These are phyloP conservation scores for Urophycis tenuis DNA, from an alignment of 2,797 vertebrate genomes.

Conservation along the genomic window DNA sequence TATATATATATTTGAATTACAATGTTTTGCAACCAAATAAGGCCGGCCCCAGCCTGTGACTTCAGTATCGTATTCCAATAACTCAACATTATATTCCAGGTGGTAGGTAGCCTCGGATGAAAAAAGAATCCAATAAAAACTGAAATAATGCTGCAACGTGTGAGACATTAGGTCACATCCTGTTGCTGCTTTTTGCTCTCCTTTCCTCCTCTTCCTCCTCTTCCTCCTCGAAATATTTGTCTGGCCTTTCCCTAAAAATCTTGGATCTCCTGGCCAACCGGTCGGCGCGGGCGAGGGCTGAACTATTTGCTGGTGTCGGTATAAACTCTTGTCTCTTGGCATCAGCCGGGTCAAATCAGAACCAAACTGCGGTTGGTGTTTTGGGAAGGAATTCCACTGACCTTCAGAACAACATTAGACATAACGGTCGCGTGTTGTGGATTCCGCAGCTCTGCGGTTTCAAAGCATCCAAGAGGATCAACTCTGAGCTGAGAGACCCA, in stretches of 20 bases:
- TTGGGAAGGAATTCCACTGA: background rate
- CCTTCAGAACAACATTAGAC: background rate
- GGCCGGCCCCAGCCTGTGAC: background rate
- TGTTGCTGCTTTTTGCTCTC: constrained; percentile 19
- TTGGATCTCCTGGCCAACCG: background rate
- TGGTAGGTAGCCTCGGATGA: background rate
- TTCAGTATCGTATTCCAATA: background rate
- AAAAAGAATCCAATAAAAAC: background rate
- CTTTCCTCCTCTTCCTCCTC: constrained; percentile 25
- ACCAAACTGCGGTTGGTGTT: background rate
- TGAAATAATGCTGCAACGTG: constrained; percentile 15
- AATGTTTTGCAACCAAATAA: background rate
- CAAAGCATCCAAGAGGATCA: background rate
- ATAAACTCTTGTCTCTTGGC: background rate
- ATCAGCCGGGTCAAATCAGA: background rate
- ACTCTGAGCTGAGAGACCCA: background rate
- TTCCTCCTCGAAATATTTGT: constrained; percentile 19
- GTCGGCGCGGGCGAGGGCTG: background rate
- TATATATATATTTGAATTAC: constrained; percentile 16
- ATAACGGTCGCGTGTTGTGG: background rate
- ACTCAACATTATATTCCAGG: background rate
- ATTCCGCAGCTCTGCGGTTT: background rate
- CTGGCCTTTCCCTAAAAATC: background rate
- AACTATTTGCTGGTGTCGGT: background rate
- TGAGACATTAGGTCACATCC: constrained; percentile 46